A percentile compares a stretch with the other conserved stretches of the same genome.
phyloP scores from a whole-genome alignment of 1,140 invertebrate species.

The Intoshia linei region DNA sequence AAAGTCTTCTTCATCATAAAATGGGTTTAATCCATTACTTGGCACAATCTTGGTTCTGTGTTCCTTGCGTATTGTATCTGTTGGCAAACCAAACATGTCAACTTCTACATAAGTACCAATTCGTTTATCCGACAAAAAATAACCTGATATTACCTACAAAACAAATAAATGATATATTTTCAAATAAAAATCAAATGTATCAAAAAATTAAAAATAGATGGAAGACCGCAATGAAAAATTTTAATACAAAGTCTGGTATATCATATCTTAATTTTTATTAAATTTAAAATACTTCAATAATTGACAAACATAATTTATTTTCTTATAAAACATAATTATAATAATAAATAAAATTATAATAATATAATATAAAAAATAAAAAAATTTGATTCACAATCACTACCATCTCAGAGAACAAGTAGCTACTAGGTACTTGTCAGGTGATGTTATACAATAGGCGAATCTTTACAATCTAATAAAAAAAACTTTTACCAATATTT shows the following conservation, averaged over 20 bases:
- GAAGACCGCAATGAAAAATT: not conserved
- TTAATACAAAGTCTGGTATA: not conserved
- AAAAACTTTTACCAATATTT: too few species aligned
- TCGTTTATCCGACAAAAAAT: conserved; percentile 95
- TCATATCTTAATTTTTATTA: not conserved
- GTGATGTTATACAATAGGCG: too few species aligned
- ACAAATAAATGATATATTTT: conserved; percentile 1
- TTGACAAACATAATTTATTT: not conserved
- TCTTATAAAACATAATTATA: too few species aligned
- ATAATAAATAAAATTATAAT: too few species aligned
- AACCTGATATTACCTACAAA: conserved; percentile 65
- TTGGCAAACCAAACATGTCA: conserved; percentile 94
- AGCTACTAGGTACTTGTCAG: too few species aligned
- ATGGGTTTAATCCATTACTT: conserved; percentile 60
- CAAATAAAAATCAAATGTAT: too few species aligned
- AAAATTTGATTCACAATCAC: too few species aligned
- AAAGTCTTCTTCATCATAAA: conserved; percentile 89
- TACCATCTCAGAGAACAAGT: too few species aligned
- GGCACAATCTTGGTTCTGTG: conserved; percentile 77
- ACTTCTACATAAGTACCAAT: conserved; percentile 96
- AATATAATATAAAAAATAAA: too few species aligned
- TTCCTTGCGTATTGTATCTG: conserved; percentile 89
- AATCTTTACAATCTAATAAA: too few species aligned
- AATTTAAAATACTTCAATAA: not conserved
- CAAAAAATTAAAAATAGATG: too few species aligned